Conservation (phyloP, 2,888 invertebrate genomes). For the Trissolcus brochymenae region DNA sequence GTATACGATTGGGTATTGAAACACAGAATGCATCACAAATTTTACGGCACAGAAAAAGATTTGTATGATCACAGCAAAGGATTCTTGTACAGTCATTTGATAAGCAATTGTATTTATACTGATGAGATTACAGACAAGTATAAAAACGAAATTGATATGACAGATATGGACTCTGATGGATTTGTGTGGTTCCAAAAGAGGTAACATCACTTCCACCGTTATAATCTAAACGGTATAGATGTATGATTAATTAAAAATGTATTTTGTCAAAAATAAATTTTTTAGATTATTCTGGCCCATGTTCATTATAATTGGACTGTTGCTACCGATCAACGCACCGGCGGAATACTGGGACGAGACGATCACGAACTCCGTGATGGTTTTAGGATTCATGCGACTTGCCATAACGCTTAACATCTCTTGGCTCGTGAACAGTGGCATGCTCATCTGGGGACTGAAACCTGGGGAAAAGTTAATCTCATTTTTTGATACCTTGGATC, state of each 20-base stretch:
- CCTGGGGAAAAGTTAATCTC: conserved; percentile 83
- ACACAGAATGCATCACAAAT: conserved; percentile 89
- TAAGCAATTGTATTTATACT: conserved; percentile 82
- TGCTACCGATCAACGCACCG: conserved; percentile 86
- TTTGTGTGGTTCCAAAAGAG: conserved; percentile 89
- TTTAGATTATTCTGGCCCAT: conserved; percentile 84
- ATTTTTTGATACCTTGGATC: conserved; percentile 62
- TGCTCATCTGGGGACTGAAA: conserved; percentile 84
- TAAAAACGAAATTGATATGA: conserved; percentile 84
- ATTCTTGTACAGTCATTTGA: conserved; percentile 88
- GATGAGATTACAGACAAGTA: conserved; percentile 82
- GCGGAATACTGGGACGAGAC: conserved; percentile 88
- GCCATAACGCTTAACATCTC: conserved; percentile 81
- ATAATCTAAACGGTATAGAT: too few species aligned
- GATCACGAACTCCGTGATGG: conserved; percentile 80
- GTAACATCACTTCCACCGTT: conserved; percentile 75
- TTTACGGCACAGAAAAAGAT: conserved; percentile 86
- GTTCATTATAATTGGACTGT: conserved; percentile 81
- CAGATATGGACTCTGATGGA: conserved; percentile 86
- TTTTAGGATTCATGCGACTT: conserved; percentile 84
- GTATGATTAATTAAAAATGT: not conserved
- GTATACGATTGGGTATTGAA: conserved; percentile 90
- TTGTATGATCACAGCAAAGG: conserved; percentile 88
- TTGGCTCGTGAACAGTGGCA: conserved; percentile 86
- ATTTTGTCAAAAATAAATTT: not conserved